Evolutionary conservation across 1,140 invertebrate genomes (phyloP), one percentile per base, ranked within the genome.

Genomic region (Sinella curviseta): DNA sequence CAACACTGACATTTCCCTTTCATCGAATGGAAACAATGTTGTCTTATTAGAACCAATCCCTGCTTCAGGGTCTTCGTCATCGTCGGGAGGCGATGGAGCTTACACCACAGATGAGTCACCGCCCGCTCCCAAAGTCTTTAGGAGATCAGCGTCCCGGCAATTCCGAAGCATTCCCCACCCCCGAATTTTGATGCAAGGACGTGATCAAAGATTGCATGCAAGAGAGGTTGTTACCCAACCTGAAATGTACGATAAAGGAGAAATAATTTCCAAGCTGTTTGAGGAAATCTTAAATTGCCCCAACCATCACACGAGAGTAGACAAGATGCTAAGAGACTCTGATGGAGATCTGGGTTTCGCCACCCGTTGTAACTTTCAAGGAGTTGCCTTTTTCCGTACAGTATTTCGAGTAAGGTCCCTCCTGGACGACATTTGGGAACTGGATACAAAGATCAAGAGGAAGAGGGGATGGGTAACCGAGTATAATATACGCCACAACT

Each of bases 401-500:
- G 26, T 84, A 1, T 80, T 79, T n/a, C 77, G 78, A 26, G 80
- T 82, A 31, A 77, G 76, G 0, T 54, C 78, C 24, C 73, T 84
- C 3, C n/a, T 80, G 17, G 73, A 77, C 14, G 82, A 84, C 28
- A 74, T 84, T 17, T 77, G 80, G 74, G 82, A 81, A 14, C 31
- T 84, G 16, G 67, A 82, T 16, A 31, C 65, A 0, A 81, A 81
- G 26, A 34, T 85, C 26, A 78, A 55, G 0, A 73, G 82, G 28
- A 80, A 82, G 24, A 33, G 80, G 81, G 91, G 92, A 26, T 95
- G 94, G 94, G 87, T 94, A 83, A 94, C 93, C 8, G 89, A 91
- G 3, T 95, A 94, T 84, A 95, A 94, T 85, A 87, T 94, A 0
- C 89, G 92, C n/a, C 90, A 92, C 82, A 92, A 92, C 81, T 94